phyloP scores from a whole-genome alignment of 2,888 invertebrate genomes.

The Drosophila cracens region DNA sequence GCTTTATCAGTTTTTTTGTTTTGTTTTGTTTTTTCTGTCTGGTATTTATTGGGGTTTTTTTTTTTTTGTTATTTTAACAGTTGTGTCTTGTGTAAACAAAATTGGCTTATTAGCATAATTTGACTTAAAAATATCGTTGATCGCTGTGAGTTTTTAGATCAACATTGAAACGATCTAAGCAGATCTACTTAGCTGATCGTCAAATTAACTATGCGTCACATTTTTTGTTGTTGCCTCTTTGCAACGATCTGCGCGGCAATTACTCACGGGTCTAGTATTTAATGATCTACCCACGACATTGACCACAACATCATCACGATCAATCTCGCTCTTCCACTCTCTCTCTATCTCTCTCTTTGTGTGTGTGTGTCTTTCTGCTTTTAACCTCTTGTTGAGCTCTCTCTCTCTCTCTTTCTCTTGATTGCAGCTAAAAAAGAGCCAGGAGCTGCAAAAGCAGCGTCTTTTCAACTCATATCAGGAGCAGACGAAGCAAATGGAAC shows the following conservation, averaged over 20 bases:
- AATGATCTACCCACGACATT: constrained; percentile 31
- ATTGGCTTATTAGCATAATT: neutral
- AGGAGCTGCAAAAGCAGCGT: constrained; percentile 96
- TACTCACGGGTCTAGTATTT: constrained; percentile 29
- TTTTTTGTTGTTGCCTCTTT: constrained; percentile 2
- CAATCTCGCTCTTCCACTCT: constrained; percentile 5
- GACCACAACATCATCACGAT: constrained; percentile 18
- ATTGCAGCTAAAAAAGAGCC: constrained; percentile 95
- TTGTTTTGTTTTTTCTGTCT: neutral
- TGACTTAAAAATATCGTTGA: neutral
- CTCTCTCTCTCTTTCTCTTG: neutral
- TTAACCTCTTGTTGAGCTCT: constrained; percentile 1
- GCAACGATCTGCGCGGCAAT: constrained; percentile 17
- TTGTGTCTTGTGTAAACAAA: neutral
- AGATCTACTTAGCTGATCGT: neutral
- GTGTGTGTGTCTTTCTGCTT: neutral
- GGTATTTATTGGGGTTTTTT: neutral
- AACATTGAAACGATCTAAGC: neutral
- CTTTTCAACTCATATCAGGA: constrained; percentile 96
- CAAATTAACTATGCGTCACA: constrained; percentile 36
- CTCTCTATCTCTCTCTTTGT: neutral
- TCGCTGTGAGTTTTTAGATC: neutral
- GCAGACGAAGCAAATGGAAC: constrained; percentile 94
- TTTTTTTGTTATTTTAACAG: neutral
- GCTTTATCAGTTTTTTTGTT: neutral